Percentiles rank a stretch among this genome's conserved stretches.
These are phyloP conservation scores for Anoplopoma fimbria DNA, from an alignment of 2,113 vertebrate genomes.

Conservation along the genomic window DNA sequence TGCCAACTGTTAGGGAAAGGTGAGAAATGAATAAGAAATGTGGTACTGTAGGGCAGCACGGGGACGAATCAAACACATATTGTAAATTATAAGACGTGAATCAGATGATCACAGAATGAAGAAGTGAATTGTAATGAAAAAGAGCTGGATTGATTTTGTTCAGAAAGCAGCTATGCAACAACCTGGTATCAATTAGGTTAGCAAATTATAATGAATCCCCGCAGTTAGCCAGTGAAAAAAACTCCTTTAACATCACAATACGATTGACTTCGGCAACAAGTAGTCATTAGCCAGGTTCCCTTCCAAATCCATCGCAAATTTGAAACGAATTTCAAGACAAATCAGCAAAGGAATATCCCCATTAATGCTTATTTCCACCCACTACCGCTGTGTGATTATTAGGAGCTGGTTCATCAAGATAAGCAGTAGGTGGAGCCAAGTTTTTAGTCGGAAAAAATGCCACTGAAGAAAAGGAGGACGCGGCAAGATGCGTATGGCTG, in stretches of 20 bases:
- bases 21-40: neutral
- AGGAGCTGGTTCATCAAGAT: too few relatives aligned
- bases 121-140: neutral
- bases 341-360: too few relatives aligned
- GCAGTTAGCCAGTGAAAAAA: neutral
- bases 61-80: neutral
- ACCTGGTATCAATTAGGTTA: neutral
- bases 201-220: neutral
- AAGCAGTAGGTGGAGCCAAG: too few relatives aligned
- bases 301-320: too few relatives aligned
- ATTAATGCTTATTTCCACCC: too few relatives aligned
- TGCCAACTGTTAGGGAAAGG: conserved; percentile 87
- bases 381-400: too few relatives aligned
- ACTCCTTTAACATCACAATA: neutral
- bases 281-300: too few relatives aligned
- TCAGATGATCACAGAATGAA: neutral
- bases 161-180: neutral
- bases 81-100: neutral
- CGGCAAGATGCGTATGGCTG: too few relatives aligned
- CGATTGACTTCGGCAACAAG: neutral
- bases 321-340: too few relatives aligned
- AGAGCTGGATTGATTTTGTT: neutral
- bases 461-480: too few relatives aligned
- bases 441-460: too few relatives aligned
- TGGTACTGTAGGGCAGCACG: neutral